Base-by-base conservation (phyloP, 2,888 invertebrate species). In the Pristionchus entomophagus region DNA sequence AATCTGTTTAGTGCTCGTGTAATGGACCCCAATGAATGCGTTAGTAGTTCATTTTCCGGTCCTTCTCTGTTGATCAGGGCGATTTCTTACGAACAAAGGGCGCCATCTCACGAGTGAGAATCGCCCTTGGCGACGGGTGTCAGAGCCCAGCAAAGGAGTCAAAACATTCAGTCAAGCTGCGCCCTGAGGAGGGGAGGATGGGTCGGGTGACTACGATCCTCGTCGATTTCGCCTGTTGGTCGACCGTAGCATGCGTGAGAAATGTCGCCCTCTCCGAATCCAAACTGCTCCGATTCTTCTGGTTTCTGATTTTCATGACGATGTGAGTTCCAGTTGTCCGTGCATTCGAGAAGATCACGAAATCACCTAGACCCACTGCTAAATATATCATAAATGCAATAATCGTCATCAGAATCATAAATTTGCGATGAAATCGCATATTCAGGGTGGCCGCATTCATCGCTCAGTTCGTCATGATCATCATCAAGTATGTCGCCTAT, bases 201-300 rank as follows among this genome's bases (percentile, higher is more conserved):
- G 10, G 38, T 22, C 29, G 45, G 17, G 12, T 84, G 65, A 45
- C 41, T 22, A 65, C 83, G 32, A 65, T 84, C 29, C 49, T 84
- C 32, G 65, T 65, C 83, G 83, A 84, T 29, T 84, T 84, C 22
- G 45, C 49, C 29, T 62, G 41, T 19, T 84, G 83, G 83, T 84
- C 83, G 0, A 84, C 83, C 6, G 49, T 82, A 0, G 73, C 73
- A 19, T 84, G 83, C 35, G 35, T 84, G 29, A 12, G 83, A 65
- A 62, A 84, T 65, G 45, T 84, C 17, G 83, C 83, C 0, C 22
- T 65, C 12, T 41, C 83, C 4, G 65, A 19, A 19, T 26, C 83
- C 49, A 65, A 41, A 22, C 5, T 45, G 19, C 41, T 84, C 12
- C 62, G 83, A 17, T 22, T 84, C 26, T 65, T 84, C 83, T 84